Conservation (phyloP, 2,888 invertebrate species). For the Catocala nupta region DNA sequence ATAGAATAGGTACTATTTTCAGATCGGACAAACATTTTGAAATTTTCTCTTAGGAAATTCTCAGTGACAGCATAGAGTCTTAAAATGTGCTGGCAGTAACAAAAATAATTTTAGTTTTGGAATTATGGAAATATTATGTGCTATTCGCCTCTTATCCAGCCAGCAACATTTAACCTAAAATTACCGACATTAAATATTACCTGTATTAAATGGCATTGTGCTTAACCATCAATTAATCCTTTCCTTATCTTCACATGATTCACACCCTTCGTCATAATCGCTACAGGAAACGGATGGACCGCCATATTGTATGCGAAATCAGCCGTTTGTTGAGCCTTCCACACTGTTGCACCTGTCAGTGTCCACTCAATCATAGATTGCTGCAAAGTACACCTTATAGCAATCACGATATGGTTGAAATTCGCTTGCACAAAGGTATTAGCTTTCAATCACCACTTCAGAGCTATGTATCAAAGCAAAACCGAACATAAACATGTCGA, state of each 20-base stretch:
- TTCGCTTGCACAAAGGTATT: conserved; percentile 9
- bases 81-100: no score
- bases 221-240: conserved; percentile 41
- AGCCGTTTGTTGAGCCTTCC: conserved; percentile 81
- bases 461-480: conserved; percentile 53
- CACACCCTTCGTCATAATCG: conserved; percentile 75
- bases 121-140: no score
- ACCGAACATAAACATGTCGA: conserved; percentile 49
- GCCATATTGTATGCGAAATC: conserved; percentile 83
- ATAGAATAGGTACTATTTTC: no score
- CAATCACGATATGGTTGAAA: background rate
- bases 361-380: conserved; percentile 35
- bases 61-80: no score
- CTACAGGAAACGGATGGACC: conserved; percentile 82
- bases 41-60: no score
- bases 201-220: conserved; percentile 9
- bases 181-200: background rate
- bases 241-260: conserved; percentile 50
- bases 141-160: no score
- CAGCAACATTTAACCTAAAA: no score
- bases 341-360: conserved; percentile 78
- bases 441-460: conserved; percentile 40
- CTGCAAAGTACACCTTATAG: conserved; percentile 18
- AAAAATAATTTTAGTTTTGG: no score
- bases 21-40: no score